These are phyloP conservation scores for Sepioteuthis lessoniana DNA, from an alignment of 2,888 invertebrate species.

Conservation along the genomic window DNA sequence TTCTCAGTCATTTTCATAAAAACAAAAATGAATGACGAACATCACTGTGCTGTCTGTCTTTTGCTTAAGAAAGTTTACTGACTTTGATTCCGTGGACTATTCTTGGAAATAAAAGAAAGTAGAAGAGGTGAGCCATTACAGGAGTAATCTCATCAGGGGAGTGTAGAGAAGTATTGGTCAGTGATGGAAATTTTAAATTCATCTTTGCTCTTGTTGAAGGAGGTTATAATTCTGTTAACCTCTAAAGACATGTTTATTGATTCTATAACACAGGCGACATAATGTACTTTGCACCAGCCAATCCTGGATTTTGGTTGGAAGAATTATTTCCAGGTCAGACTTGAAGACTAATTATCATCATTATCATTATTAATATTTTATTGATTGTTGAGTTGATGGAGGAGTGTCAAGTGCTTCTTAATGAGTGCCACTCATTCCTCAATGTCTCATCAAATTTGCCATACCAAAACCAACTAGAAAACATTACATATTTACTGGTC, in stretches of 20 bases:
- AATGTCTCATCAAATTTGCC: not conserved
- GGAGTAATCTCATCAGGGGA: not conserved
- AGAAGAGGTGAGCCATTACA: not conserved
- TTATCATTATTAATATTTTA: not conserved
- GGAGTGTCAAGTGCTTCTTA: not conserved
- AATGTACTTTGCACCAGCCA: conserved; percentile 18
- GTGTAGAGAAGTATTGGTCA: not conserved
- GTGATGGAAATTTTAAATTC: not conserved
- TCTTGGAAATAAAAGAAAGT: not conserved
- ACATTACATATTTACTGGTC: no score
- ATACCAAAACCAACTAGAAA: not conserved
- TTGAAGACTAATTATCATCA: not conserved
- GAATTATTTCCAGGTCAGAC: conserved; percentile 16
- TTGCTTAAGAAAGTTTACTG: not conserved
- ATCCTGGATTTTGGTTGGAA: not conserved
- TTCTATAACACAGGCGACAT: not conserved
- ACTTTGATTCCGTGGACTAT: not conserved
- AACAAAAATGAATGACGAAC: not conserved
- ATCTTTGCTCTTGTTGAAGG: not conserved
- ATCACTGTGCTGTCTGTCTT: not conserved
- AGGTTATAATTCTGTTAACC: not conserved
- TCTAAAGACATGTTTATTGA: conserved; percentile 33
- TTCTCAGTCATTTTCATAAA: not conserved
- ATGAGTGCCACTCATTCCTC: not conserved
- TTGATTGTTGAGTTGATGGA: not conserved